Percentiles rank a stretch among this genome's conserved stretches.
phyloP scores from a whole-genome alignment of 1,140 invertebrate species.

The Ectropis grisescens region DNA sequence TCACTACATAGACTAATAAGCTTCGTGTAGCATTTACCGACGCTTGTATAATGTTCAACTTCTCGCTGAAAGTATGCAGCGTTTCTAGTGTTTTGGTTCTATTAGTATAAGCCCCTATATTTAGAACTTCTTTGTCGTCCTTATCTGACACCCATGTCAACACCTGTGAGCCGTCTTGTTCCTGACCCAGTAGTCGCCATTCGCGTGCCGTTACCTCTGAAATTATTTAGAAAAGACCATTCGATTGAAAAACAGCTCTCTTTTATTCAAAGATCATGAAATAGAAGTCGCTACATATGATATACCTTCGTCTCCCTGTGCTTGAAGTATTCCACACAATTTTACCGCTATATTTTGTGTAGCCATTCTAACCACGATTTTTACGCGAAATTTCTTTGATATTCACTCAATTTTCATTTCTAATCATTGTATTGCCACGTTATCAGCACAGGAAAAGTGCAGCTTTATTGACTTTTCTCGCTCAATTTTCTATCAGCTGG shows the following conservation, averaged over 20 bases:
- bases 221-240: constrained; percentile 8
- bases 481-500: constrained; percentile 62
- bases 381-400: constrained; percentile 9
- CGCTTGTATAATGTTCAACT: constrained; percentile 82
- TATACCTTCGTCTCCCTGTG: constrained; percentile 42
- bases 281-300: no score
- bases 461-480: constrained; percentile 46
- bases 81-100: constrained; percentile 71
- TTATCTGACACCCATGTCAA: constrained; percentile 77
- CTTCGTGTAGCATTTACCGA: constrained; percentile 78
- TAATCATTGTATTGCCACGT: constrained; percentile 21
- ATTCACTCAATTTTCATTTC: constrained; percentile 16
- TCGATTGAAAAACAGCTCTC: neutral
- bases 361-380: constrained; percentile 25
- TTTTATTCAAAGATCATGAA: no score
- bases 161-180: constrained; percentile 78
- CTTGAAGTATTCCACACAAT: constrained; percentile 57
- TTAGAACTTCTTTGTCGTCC: constrained; percentile 43
- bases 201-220: constrained; percentile 73
- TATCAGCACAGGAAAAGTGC: constrained; percentile 21
- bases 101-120: constrained; percentile 69
- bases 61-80: constrained; percentile 74
- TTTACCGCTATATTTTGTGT: constrained; percentile 62
- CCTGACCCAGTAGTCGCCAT: constrained; percentile 83
- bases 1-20: constrained; percentile 77